These are phyloP conservation scores for Hesperophylax magnus DNA, from an alignment of 1,140 invertebrate species.

Conservation along the genomic window DNA sequence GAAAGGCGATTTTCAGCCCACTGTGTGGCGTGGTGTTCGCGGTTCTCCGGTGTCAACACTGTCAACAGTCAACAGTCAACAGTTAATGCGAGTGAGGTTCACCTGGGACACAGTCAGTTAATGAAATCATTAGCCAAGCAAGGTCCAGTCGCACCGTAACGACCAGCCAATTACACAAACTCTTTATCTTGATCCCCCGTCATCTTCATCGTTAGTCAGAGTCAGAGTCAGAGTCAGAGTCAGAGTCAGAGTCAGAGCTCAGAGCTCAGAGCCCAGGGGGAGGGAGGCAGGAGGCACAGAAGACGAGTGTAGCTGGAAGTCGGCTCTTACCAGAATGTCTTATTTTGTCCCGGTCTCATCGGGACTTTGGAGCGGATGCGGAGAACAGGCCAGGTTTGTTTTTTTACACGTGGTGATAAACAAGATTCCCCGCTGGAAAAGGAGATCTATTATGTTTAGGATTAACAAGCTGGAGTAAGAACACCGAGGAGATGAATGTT, in stretches of 20 bases:
- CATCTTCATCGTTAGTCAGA: slow-evolving; percentile 34
- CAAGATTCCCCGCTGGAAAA: slow-evolving; percentile 5
- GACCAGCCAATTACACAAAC: slow-evolving; percentile 36
- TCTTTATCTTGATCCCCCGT: slow-evolving; percentile 39
- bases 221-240: background rate
- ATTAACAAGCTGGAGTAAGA: background rate
- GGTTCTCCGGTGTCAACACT: too few species aligned
- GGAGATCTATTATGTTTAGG: slow-evolving; percentile 7
- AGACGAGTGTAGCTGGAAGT: background rate
- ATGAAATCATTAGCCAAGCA: slow-evolving; percentile 36
- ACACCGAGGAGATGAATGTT: background rate
- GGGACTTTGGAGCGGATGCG: slow-evolving; percentile 18
- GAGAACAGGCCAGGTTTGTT: slow-evolving; percentile 21
- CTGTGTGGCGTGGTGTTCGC: too few species aligned
- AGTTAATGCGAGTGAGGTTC: background rate
- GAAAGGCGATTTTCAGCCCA: too few species aligned
- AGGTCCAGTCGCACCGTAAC: slow-evolving; percentile 11
- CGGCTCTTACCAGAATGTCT: background rate
- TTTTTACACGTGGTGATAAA: slow-evolving; percentile 22
- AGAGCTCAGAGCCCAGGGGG: too few species aligned
- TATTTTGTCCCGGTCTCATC: slow-evolving; percentile 14
- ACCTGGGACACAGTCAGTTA: slow-evolving; percentile 21
- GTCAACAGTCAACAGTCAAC: too few species aligned
- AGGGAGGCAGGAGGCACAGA: background rate
- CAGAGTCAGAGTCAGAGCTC: too few species aligned